Conservation (phyloP, 2,888 invertebrate genomes). For the Drosophila niveifrons region DNA sequence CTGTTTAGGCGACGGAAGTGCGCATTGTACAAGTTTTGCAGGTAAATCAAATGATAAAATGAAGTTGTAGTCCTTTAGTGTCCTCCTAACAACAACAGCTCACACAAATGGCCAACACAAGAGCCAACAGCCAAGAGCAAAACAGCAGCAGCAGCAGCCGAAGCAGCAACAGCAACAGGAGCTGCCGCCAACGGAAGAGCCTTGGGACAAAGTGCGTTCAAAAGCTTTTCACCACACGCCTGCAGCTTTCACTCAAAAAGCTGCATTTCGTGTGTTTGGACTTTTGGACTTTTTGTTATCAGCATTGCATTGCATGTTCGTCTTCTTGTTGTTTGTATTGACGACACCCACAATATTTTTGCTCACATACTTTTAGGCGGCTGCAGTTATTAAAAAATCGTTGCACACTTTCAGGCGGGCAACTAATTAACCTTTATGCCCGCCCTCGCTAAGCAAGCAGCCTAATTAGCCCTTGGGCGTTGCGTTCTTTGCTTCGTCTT, state of each 20-base stretch:
- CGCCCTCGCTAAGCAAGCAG: neutral
- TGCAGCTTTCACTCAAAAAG: slow-evolving; percentile 27
- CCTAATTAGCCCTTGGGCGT: slow-evolving; percentile 38
- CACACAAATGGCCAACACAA: slow-evolving; percentile 31
- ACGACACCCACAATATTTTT: slow-evolving; percentile 3
- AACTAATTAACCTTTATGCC: slow-evolving; percentile 38
- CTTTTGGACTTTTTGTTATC: slow-evolving; percentile 39
- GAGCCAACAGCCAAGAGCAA: slow-evolving; percentile 33
- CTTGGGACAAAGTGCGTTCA: slow-evolving; percentile 59
- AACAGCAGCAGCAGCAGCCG: slow-evolving; percentile 1
- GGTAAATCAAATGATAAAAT: slow-evolving; percentile 80
- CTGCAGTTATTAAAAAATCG: slow-evolving; percentile 4
- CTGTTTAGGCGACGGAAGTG: slow-evolving; percentile 71
- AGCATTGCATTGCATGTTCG: slow-evolving; percentile 31
- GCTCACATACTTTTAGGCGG: slow-evolving; percentile 47
- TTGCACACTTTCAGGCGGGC: slow-evolving; percentile 47
- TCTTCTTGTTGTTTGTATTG: slow-evolving; percentile 1
- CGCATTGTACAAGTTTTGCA: slow-evolving; percentile 73
- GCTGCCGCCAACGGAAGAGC: slow-evolving; percentile 27
- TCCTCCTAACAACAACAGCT: slow-evolving; percentile 20
- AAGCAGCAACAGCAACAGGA: slow-evolving; percentile 32
- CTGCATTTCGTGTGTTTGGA: slow-evolving; percentile 5
- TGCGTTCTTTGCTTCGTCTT: neutral
- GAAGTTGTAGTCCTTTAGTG: slow-evolving; percentile 62
- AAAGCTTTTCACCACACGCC: slow-evolving; percentile 66